These are phyloP conservation scores for Muscicapa adusta DNA, from an alignment of 2,113 vertebrate genomes.

Conservation along the genomic window DNA sequence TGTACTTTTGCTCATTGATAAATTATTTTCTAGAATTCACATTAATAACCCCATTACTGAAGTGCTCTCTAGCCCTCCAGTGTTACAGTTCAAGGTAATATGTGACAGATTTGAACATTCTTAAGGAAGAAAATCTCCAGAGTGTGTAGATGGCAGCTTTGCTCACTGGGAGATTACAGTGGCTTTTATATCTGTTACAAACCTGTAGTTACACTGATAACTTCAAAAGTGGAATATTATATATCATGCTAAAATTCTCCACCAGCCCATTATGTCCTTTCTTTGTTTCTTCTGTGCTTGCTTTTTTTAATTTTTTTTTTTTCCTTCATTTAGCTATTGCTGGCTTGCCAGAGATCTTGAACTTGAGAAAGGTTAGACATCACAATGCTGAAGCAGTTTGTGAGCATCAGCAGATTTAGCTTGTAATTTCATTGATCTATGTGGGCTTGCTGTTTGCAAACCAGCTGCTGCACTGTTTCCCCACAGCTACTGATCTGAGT, in stretches of 20 bases:
- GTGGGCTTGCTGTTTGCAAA: slow-evolving; percentile 84
- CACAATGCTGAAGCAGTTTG: slow-evolving; percentile 77
- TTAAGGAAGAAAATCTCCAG: slow-evolving; percentile 50
- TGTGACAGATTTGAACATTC: slow-evolving; percentile 58
- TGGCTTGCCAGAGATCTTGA: slow-evolving; percentile 79
- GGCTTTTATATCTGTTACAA: slow-evolving; percentile 53
- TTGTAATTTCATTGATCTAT: slow-evolving; percentile 89
- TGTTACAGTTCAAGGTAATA: slow-evolving; percentile 60
- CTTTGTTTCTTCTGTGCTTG: slow-evolving; percentile 16
- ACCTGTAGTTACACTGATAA: slow-evolving; percentile 30
- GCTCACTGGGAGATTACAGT: slow-evolving; percentile 51
- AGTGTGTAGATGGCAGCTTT: background rate
- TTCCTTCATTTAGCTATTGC: slow-evolving; percentile 62
- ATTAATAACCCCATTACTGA: slow-evolving; percentile 54
- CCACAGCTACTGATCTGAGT: slow-evolving; percentile 87
- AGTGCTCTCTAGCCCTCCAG: slow-evolving; percentile 34
- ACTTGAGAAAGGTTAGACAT: slow-evolving; percentile 85
- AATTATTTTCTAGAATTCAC: slow-evolving; percentile 62
- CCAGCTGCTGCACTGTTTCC: slow-evolving; percentile 83
- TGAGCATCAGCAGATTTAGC: slow-evolving; percentile 88
- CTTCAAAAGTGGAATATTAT: slow-evolving; percentile 51
- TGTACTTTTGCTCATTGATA: slow-evolving; percentile 23
- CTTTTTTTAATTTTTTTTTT: background rate
- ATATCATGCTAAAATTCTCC: slow-evolving; percentile 47
- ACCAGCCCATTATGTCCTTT: slow-evolving; percentile 23